Percentiles rank a stretch among this genome's conserved stretches.
These are phyloP conservation scores for Actinopyga echinites DNA, from an alignment of 53 echinoderm and acorn worm species.

Conservation along the genomic window DNA sequence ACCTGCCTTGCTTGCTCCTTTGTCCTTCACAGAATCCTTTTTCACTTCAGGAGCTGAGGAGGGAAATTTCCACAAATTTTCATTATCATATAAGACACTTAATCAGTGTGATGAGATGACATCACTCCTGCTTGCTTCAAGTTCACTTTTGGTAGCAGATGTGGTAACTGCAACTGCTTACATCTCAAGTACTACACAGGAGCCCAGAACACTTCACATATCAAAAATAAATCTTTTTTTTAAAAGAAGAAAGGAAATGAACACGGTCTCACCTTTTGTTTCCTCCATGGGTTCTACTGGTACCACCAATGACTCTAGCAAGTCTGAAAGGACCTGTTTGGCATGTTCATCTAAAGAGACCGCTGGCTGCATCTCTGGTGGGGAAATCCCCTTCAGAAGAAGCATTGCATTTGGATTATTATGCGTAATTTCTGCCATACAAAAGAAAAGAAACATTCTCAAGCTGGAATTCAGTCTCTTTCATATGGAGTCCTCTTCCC, in stretches of 20 bases:
- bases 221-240: not conserved
- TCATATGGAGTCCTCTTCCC: too few species aligned
- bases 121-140: too few species aligned
- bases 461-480: too few species aligned
- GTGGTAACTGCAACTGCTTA: too few species aligned
- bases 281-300: conserved; percentile 51
- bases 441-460: not conserved
- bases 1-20: conserved; percentile 10
- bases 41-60: conserved; percentile 3
- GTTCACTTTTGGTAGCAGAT: too few species aligned
- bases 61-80: not conserved
- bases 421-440: conserved; percentile 65
- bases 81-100: not conserved
- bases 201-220: not conserved
- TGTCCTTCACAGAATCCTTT: conserved; percentile 30
- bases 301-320: conserved; percentile 80
- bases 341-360: conserved; percentile 61
- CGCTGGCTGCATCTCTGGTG: conserved; percentile 51
- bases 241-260: not conserved
- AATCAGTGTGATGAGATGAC: too few species aligned
- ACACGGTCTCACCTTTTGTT: conserved; percentile 15
- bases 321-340: conserved; percentile 85
- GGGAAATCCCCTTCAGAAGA: conserved; percentile 73
- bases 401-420: conserved; percentile 87
- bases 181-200: not conserved